Evolutionary conservation across 2,113 vertebrate species (phyloP), one percentile per base, ranked within the genome.

Genomic region (Canis aureus): DNA sequence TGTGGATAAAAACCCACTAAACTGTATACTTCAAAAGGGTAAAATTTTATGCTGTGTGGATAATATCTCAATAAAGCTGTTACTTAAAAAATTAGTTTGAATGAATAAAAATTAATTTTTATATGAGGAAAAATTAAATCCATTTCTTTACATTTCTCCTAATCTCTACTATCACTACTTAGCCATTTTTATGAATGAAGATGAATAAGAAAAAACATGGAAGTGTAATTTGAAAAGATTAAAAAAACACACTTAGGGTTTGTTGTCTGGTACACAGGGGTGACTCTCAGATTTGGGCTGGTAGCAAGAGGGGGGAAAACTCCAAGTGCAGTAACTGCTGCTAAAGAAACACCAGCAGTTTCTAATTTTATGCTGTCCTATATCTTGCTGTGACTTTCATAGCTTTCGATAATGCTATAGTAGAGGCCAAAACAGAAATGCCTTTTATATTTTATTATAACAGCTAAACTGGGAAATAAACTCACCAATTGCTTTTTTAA

Each of bases 401-500:
- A 78, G 95, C 81, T 97, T 98, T 97, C 3, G 3, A 96, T 69
- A 95, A 95, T 93, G 92, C 67, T 97, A 74, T 74, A 87, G n/a
- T 49, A 93, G 83, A 91, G 66, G 83, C 85, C 89, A 83, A 90
- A 92, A 91, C 78, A 97, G 89, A 94, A 84, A 96, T 69, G 96
- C 25, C 94, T 96, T 95, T 97, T 95, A 71, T 84, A 90, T 97
- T 96, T 97, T 96, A 96, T 94, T 92, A 78, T 64, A 97, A 96
- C 62, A 80, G 69, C 93, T 97, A 97, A 95, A 95, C 81, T 97
- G 97, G 96, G 88, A 97, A 97, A 97, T 95, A 96, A 98, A 96
- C 73, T 95, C 88, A 95, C 74, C 91, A 92, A 93, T 83, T 95
- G 87, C 95, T 97, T 96, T 93, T 96, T 95, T 19, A 43, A 66